These are phyloP conservation scores for Hafferia zeledoni DNA, from an alignment of 2,797 vertebrate species.

Conservation along the genomic window DNA sequence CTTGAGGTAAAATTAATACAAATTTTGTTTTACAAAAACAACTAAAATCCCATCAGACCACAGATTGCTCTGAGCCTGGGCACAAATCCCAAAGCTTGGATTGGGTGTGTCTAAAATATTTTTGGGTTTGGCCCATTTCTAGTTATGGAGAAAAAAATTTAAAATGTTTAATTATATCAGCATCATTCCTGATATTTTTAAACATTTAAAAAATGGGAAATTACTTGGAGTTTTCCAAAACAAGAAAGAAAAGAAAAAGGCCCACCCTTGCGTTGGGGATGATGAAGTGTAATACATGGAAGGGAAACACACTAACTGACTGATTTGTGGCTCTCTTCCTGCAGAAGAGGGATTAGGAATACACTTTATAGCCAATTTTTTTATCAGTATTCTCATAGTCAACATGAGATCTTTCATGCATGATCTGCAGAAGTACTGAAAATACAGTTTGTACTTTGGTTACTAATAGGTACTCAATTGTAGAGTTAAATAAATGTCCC, in stretches of 20 bases:
- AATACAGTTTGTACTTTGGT: neutral
- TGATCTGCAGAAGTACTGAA: neutral
- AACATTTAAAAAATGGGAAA: constrained; percentile 20
- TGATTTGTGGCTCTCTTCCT: constrained; percentile 26
- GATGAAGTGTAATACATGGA: neutral
- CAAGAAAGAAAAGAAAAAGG: constrained; percentile 18
- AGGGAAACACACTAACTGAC: neutral
- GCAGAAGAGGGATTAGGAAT: constrained; percentile 33
- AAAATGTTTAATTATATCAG: neutral
- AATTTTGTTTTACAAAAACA: constrained; percentile 55
- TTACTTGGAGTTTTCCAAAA: constrained; percentile 23
- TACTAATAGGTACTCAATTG: neutral
- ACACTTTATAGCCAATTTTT: neutral
- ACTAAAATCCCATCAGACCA: constrained; percentile 50
- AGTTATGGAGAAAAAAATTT: constrained; percentile 30
- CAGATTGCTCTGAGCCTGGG: constrained; percentile 12
- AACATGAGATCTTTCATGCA: neutral
- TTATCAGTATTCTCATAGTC: neutral
- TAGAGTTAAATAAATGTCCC: neutral
- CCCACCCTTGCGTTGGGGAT: constrained; percentile 53
- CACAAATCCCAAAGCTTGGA: constrained; percentile 38
- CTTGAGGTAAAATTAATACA: constrained; percentile 19
- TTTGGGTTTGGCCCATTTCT: constrained; percentile 25
- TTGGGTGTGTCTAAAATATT: constrained; percentile 52
- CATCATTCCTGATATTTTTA: constrained; percentile 28